phyloP scores from a whole-genome alignment of 2,888 invertebrate genomes.

The Lochmaea crataegi region DNA sequence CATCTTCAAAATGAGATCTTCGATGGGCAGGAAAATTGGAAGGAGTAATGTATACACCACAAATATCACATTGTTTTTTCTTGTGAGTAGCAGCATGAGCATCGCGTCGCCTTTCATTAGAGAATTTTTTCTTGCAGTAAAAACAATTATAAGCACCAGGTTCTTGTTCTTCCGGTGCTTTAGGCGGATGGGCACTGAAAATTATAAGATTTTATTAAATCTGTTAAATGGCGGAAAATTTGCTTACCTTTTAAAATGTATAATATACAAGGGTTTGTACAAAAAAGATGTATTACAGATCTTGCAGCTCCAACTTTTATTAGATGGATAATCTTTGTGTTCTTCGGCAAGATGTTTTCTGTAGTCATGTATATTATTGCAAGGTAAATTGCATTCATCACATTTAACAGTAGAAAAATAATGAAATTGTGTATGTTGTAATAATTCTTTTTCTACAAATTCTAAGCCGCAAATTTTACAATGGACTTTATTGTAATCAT shows the following conservation, averaged over 20 bases:
- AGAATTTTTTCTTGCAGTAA: conserved; percentile 48
- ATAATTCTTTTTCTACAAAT: conserved; percentile 43
- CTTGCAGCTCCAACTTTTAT: conserved; percentile 44
- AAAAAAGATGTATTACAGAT: conserved; percentile 46
- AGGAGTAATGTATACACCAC: conserved; percentile 52
- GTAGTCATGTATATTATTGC: conserved; percentile 42
- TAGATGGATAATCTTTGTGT: conserved; percentile 29
- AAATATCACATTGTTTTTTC: conserved; percentile 55
- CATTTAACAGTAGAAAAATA: conserved; percentile 41
- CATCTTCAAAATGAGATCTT: conserved; percentile 53
- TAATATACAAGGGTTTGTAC: conserved; percentile 49
- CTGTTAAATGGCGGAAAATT: background rate
- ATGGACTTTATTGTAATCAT: conserved; percentile 26
- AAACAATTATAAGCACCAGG: conserved; percentile 41
- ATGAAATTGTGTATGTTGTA: conserved; percentile 48
- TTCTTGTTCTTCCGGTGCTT: conserved; percentile 10
- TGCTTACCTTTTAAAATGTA: conserved; percentile 43
- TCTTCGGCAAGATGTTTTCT: conserved; percentile 35
- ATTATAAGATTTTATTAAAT: background rate
- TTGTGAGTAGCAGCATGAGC: conserved; percentile 54
- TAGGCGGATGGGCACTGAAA: conserved; percentile 30
- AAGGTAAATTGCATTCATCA: conserved; percentile 41
- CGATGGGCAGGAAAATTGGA: conserved; percentile 57
- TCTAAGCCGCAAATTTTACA: conserved; percentile 50
- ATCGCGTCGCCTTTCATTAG: conserved; percentile 40